phyloP scores from a whole-genome alignment of 2,113 vertebrate species.

The Epinephelus fuscoguttatus region DNA sequence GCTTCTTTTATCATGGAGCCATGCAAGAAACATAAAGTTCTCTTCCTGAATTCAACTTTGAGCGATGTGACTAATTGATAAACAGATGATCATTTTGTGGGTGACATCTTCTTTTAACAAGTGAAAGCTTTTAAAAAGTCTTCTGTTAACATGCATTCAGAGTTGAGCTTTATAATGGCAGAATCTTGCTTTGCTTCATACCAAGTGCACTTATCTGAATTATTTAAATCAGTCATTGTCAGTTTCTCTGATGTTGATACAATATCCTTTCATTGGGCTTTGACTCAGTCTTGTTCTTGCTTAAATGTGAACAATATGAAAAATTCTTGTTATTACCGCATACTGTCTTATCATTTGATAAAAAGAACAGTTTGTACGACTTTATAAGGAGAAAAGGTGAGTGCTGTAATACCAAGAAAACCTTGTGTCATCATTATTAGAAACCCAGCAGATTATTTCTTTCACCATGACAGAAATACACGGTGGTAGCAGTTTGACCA shows the following conservation, averaged over 20 bases:
- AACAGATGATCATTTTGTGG: too few relatives aligned
- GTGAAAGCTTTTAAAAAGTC: conserved; percentile 8
- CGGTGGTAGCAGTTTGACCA: not conserved
- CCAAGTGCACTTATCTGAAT: conserved; percentile 4
- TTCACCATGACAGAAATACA: not conserved
- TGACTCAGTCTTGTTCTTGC: not conserved
- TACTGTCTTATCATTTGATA: not conserved
- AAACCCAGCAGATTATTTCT: not conserved
- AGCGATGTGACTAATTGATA: too few relatives aligned
- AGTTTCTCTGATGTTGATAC: not conserved
- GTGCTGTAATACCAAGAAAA: not conserved
- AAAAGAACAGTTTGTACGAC: not conserved
- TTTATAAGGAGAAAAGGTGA: not conserved
- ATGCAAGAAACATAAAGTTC: too few relatives aligned
- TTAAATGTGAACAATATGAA: not conserved
- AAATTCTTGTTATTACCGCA: not conserved
- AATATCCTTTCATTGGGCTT: conserved; percentile 11
- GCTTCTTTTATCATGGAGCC: too few relatives aligned
- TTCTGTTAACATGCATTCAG: not conserved
- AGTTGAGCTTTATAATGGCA: not conserved
- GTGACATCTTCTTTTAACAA: not conserved
- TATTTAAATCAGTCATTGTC: conserved; percentile 16
- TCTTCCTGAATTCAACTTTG: too few relatives aligned
- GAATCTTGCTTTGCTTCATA: not conserved
- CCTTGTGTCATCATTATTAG: not conserved